Conservation (phyloP, 2,888 invertebrate genomes). For the Harpalus rufipes region DNA sequence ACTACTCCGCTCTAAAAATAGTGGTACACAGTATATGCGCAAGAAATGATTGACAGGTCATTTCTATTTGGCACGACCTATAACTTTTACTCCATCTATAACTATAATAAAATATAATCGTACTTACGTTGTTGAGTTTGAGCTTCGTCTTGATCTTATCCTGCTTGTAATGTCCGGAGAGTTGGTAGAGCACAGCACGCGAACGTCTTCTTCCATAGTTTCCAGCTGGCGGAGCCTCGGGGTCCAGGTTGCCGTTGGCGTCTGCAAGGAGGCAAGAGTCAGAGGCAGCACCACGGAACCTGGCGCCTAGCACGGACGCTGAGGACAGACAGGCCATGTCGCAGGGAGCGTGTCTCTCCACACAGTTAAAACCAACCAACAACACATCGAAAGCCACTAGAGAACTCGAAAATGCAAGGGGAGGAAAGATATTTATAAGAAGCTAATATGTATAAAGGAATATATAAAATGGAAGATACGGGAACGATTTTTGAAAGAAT, state of each 20-base stretch:
- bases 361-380: background rate
- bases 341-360: conserved; percentile 9
- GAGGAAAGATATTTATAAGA: too few relatives aligned
- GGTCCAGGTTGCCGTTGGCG: conserved; percentile 88
- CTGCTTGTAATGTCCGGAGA: conserved; percentile 97
- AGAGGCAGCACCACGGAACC: conserved; percentile 89
- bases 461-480: too few relatives aligned
- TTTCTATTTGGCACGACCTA: too few relatives aligned
- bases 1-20: too few relatives aligned
- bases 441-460: too few relatives aligned
- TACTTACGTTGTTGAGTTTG: conserved; percentile 95
- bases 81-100: too few relatives aligned
- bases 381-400: background rate
- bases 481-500: too few relatives aligned
- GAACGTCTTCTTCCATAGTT: conserved; percentile 96
- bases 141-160: conserved; percentile 95
- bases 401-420: too few relatives aligned
- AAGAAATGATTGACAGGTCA: too few relatives aligned
- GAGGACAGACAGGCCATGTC: conserved; percentile 72
- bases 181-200: conserved; percentile 96
- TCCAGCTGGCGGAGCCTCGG: conserved; percentile 86
- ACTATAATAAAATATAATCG: background rate
- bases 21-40: too few relatives aligned
- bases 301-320: conserved; percentile 89
- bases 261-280: conserved; percentile 89